Base-by-base conservation (phyloP, 2,888 invertebrate species). In the Dascillus cervinus region DNA sequence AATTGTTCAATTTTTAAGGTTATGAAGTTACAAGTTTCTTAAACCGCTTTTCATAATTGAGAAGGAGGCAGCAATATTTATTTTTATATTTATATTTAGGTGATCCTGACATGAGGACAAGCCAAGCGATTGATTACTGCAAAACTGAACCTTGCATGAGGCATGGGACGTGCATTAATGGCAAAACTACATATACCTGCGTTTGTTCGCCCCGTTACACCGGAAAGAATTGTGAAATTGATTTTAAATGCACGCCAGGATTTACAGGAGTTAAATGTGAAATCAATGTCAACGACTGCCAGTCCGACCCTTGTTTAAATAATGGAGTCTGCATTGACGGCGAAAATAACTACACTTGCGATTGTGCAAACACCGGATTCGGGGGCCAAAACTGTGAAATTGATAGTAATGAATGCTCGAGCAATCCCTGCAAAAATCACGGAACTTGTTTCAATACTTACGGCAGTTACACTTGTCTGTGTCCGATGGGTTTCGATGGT, bases 151-250 rank as follows among this genome's bases (percentile, higher is more conserved):
- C 87, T 13, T 87, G 86, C 66, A 78, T 87, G 81, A 72, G 79
- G 52, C 86, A 82, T 62, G 89, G 88, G 32, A 77, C 74, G 25
- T 88, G 87, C 65, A 77, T 83, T 44, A 83, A 82, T 22, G 72
- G 77, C 50, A 71, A 75, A 43, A 87, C 88, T 55, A 73, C 70
- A 61, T 90, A 88, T 64, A 82, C 82, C 56, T 92, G 92, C 64
- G 77, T 78, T 58, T 91, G 91, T 68, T 73, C 80, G 34, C 79
- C 86, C 15, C 77, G 88, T 32, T 91, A 86, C 65, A 77, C 82
- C 32, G 90, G 91, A 46, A 82, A 82, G 67, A 87, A 88, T 67
- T 91, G 91, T 66, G 82, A 89, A 64, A 77, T 79, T 60, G 86
- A 87, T 65, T 74, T 71, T 42, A 48, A 56, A 12, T 70, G 67